Evolutionary conservation across 2,113 vertebrate species (phyloP).

Genomic region (Eptatretus burgeri): DNA sequence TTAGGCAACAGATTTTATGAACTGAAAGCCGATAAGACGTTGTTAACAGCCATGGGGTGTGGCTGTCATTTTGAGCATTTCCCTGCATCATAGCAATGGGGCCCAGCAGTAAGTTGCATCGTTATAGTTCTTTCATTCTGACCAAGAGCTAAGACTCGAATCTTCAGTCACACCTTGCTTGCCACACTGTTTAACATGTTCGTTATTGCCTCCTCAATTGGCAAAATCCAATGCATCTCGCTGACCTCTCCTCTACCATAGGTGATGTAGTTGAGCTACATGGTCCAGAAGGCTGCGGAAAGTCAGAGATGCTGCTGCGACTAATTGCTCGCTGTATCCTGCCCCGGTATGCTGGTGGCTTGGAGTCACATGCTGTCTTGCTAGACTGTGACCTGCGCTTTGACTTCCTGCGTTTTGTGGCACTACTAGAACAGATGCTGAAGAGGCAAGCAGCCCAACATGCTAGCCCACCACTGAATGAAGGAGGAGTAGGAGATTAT

Average conservation of each 20-base stretch:
- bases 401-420: not conserved
- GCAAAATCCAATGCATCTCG: too few species aligned
- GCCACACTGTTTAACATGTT: too few species aligned
- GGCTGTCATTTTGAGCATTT: too few species aligned
- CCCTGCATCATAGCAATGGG: too few species aligned
- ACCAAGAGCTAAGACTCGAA: too few species aligned
- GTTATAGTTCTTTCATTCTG: too few species aligned
- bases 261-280: slow-evolving; percentile 1
- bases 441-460: not conserved
- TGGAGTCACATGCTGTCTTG: not conserved
- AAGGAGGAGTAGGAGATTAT: not conserved
- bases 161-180: too few species aligned
- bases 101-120: too few species aligned
- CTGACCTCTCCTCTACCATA: not conserved
- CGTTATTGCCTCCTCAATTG: too few species aligned
- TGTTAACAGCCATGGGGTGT: too few species aligned
- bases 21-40: too few species aligned
- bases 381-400: not conserved
- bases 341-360: slow-evolving; percentile 5
- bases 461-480: not conserved
- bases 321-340: not conserved
- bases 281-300: slow-evolving; percentile 2
- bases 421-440: not conserved
- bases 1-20: too few species aligned
- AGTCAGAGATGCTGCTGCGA: slow-evolving; percentile 1